Evolutionary conservation across 2,888 invertebrate species (phyloP).

Genomic region (Drosophila koepferae): DNA sequence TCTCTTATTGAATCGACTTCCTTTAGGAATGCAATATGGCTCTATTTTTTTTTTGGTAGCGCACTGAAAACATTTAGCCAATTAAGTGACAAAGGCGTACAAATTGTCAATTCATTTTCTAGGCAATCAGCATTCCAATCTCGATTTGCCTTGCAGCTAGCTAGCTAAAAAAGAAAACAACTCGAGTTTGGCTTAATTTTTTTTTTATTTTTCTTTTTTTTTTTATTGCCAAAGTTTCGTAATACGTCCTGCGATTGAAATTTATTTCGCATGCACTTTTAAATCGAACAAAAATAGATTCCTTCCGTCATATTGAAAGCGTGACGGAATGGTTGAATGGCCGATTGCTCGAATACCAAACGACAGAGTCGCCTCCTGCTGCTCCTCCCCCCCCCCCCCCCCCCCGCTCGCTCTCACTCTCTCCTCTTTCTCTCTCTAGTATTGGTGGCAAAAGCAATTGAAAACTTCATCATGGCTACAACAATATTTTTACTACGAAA

Average conservation of each 20-base stretch:
- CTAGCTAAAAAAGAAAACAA: not conserved
- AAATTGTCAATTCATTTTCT: constrained; percentile 51
- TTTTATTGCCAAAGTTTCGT: constrained; percentile 68
- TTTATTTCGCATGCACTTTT: constrained; percentile 74
- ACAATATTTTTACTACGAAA: constrained; percentile 80
- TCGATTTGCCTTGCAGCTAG: constrained; percentile 22
- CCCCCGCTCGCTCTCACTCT: not conserved
- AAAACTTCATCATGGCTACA: constrained; percentile 80
- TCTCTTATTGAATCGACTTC: not conserved
- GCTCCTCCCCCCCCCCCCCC: too few species aligned
- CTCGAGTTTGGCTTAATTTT: constrained; percentile 53
- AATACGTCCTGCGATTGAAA: constrained; percentile 53
- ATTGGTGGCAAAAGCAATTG: constrained; percentile 70
- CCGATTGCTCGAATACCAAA: not conserved
- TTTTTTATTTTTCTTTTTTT: constrained; percentile 40
- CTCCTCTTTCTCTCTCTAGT: not conserved
- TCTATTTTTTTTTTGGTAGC: not conserved
- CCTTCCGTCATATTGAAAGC: constrained; percentile 56
- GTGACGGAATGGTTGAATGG: constrained; percentile 10
- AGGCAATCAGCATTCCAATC: constrained; percentile 22
- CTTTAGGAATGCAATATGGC: constrained; percentile 18
- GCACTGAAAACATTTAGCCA: constrained; percentile 58
- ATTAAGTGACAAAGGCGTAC: constrained; percentile 63
- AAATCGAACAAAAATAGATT: constrained; percentile 76
- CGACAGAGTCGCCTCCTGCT: not conserved